These are phyloP conservation scores for Trididemnum nubilum DNA, from an alignment of 23 tunicate genomes.

Conservation along the genomic window DNA sequence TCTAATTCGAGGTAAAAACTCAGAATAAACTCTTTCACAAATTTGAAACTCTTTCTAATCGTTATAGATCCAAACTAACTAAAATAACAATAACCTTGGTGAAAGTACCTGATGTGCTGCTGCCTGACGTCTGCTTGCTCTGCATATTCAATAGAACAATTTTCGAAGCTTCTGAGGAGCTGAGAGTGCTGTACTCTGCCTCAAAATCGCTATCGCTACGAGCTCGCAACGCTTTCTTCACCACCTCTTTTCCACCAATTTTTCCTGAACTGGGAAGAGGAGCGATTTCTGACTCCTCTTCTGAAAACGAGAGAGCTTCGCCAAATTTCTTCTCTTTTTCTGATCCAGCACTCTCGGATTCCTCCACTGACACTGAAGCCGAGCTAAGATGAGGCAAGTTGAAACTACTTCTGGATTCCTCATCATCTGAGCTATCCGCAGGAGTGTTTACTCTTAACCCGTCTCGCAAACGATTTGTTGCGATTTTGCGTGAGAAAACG, in stretches of 20 bases:
- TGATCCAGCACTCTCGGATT: background rate
- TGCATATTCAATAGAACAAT: background rate
- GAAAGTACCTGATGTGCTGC: background rate
- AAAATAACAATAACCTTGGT: too few species aligned
- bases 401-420: background rate
- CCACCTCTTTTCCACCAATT: background rate
- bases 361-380: background rate
- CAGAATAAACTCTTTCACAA: too few species aligned
- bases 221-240: background rate
- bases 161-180: background rate
- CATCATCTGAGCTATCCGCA: background rate
- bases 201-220: background rate
- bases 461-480: background rate
- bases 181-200: background rate
- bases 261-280: background rate
- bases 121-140: background rate
- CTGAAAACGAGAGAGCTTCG: background rate
- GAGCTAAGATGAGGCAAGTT: background rate
- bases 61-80: too few species aligned
- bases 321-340: background rate
- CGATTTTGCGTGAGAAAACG: background rate
- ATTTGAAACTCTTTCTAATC: too few species aligned
- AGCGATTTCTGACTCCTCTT: background rate
- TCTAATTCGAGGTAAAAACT: too few species aligned
- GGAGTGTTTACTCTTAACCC: background rate